Base-by-base conservation (phyloP, 30 jellyfish, hydroid and myxozoan species). In the Calvadosia cruxmelitensis region DNA sequence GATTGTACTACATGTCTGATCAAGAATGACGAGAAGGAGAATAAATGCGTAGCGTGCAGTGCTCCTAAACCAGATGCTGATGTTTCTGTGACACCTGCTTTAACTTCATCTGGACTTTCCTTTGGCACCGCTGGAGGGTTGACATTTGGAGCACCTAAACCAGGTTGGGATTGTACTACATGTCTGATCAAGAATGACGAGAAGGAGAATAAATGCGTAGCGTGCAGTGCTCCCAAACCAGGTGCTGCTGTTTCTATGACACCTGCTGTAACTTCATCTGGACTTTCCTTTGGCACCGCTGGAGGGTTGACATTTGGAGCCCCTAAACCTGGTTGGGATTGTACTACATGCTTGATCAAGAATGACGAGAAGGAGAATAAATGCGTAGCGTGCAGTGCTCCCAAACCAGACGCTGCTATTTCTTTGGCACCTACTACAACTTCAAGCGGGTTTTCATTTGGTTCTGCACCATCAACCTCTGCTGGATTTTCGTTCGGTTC, bases 91-190 rank as follows among this genome's bases (percentile, higher is more conserved):
- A 10, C 57, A 42, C 15, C 57, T 42, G 20, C n/a, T n/a, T n/a
- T n/a, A n/a, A n/a, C 57, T 5, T 42, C 57, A 42, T 42, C 57
- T 42, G 57, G 15, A 42, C 10, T 20, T 42, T 42, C 57, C 10
- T 42, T 42, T 42, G 57, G 57, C 57, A 34, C 34, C 50, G 27
- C 69, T 29, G 31, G 30, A 1, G 30, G 28, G 5, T 29, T 7
- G 10, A 79, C 68, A 29, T 79, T 79, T 71, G 71, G 69, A 27
- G 64, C 69, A 28, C 32, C 63, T 3, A 68, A 72, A 69, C 72
- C 69, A 3, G 71, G 87, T 0, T 85, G 95, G 95, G 93, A 85
- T 7, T 85, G 95, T 42, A 76, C 63, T 0, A 34, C 66, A 20
- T 85, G 95, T 52, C 51, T 85, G 93, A 33, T 85, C 24, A 35